Base-by-base conservation (phyloP, 2,113 vertebrate genomes). In the Oostethus manadensis region DNA sequence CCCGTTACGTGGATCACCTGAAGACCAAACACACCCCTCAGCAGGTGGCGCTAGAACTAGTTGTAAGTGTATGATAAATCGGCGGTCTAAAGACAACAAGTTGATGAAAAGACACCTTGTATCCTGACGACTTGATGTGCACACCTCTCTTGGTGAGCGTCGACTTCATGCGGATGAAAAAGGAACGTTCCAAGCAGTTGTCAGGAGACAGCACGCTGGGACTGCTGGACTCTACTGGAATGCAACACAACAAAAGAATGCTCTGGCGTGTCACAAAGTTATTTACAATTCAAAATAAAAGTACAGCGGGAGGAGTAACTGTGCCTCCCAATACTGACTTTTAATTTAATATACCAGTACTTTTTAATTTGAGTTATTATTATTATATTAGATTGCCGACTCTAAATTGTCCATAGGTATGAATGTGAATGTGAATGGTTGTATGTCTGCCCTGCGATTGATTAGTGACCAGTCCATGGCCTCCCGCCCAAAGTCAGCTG, bases 101-200 rank as follows among this genome's bases (percentile, higher is more conserved):
- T 48, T 8, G 18, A 9, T 4, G 29, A 14, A 11, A 35, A 46
- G 46, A n/a, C 17, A 98, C 97, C 94, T 99, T 99, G 79, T 94
- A 99, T 88, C 97, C 97, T 29, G 97, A 98, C 8, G 96, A 98
- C 90, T 99, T 99, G 93, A 99, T 98, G 90, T 99, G 97, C 66
- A 98, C 93, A 10, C 97, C 97, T 68, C 97, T 89, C 90, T 99
- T 99, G 71, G 97, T 99, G 87, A 98, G 90, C 10, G 97, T 99
- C 23, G 97, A 99, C 90, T 99, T 99, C 97, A 99, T 99, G 76
- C 97, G 90, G 88, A 94, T 90, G 91, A 99, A 99, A 91, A 98
- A 99, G 82, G 96, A 98, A 20, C 95, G 91, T 71, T 99, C 97
- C 80, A 98, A 88, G 71, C 77, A 78, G 88, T 97, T 94, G 85